These are phyloP conservation scores for Strigops habroptila DNA, from an alignment of 2,113 vertebrate genomes.

Conservation along the genomic window DNA sequence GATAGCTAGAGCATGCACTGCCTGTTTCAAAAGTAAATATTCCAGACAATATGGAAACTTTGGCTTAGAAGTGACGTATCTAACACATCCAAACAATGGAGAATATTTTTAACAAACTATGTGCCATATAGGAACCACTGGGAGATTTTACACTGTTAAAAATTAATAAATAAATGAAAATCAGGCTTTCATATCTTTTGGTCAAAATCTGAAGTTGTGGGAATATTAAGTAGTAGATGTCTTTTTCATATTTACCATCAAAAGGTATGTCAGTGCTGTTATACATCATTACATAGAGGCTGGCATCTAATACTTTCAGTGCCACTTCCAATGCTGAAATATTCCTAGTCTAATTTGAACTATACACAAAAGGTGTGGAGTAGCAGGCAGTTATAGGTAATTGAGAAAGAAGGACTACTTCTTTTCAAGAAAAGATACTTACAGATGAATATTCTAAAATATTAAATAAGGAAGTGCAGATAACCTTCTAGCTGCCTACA, in stretches of 20 bases:
- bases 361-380: not conserved
- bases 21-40: not conserved
- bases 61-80: not conserved
- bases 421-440: not conserved
- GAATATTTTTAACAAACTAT: not conserved
- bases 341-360: not conserved
- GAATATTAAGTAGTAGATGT: not conserved
- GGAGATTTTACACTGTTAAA: not conserved
- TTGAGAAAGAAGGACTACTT: not conserved
- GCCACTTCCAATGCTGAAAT: not conserved
- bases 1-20: not conserved
- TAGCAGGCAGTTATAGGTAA: not conserved
- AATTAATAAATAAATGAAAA: not conserved
- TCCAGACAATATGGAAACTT: not conserved
- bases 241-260: not conserved
- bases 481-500: not conserved
- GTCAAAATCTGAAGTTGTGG: not conserved
- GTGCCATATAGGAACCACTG: accelerated
- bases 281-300: not conserved
- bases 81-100: not conserved
- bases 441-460: not conserved
- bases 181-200: not conserved
- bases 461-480: not conserved
- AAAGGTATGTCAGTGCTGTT: not conserved
- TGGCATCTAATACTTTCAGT: not conserved